phyloP scores from a whole-genome alignment of 2,797 vertebrate genomes.

The Syncerus caffer region DNA sequence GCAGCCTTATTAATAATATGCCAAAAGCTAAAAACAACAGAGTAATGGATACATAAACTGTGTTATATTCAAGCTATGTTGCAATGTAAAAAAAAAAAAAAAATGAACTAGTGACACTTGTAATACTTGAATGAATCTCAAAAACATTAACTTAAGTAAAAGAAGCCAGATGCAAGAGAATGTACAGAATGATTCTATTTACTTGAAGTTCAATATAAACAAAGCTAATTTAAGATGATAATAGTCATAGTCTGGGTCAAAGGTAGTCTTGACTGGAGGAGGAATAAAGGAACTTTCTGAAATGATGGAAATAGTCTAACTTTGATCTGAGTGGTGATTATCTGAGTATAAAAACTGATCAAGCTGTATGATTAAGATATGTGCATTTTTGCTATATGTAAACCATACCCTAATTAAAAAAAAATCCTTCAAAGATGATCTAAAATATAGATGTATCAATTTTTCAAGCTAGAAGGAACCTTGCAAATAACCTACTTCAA shows the following conservation, averaged over 20 bases:
- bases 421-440: not conserved
- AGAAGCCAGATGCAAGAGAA: not conserved
- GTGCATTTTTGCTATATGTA: not conserved
- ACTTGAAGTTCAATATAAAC: not conserved
- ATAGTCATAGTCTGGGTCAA: not conserved
- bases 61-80: not conserved
- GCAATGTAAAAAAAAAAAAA: not conserved
- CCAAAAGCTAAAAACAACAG: not conserved
- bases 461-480: conserved; percentile 18
- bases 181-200: not conserved
- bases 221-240: conserved; percentile 17
- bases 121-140: not conserved
- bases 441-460: not conserved
- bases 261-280: not conserved
- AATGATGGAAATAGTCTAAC: conserved; percentile 9
- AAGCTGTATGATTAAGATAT: not conserved
- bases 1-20: conserved; percentile 38
- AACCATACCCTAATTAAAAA: not conserved
- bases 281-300: not conserved
- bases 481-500: not conserved
- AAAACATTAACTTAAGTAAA: not conserved
- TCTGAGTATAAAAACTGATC: not conserved
- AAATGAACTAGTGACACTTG: not conserved
- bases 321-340: not conserved
- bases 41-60: not conserved